These are phyloP conservation scores for Parnassius mnemosyne DNA, from an alignment of 2,888 invertebrate genomes.

Conservation along the genomic window DNA sequence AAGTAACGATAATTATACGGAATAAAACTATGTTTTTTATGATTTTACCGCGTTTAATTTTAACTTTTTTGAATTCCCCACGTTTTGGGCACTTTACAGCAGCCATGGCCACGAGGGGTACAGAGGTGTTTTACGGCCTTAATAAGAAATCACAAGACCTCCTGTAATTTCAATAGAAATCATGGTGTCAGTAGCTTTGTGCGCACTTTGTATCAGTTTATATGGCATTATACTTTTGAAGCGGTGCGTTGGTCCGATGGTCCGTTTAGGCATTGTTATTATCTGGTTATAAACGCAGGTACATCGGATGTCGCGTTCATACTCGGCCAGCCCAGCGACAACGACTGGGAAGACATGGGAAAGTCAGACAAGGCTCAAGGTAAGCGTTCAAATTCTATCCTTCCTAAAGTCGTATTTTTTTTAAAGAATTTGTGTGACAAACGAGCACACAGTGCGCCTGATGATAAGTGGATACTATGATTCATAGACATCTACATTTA, in stretches of 20 bases:
- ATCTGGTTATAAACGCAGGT: slow-evolving; percentile 55
- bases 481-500: no score
- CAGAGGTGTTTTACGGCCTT: no score
- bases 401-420: not conserved
- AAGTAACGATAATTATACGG: no score
- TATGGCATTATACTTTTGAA: slow-evolving; percentile 54
- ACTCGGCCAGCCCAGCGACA: slow-evolving; percentile 35
- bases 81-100: no score
- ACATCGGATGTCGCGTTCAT: slow-evolving; percentile 40
- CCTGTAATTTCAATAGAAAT: not conserved
- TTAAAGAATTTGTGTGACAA: no score
- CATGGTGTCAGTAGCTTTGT: slow-evolving; percentile 4
- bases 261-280: slow-evolving; percentile 42
- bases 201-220: slow-evolving; percentile 32
- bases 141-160: not conserved
- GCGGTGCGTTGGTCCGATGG: slow-evolving; percentile 50
- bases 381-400: slow-evolving; percentile 29
- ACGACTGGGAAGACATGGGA: slow-evolving; percentile 48
- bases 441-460: no score
- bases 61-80: no score
- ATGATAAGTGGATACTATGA: no score
- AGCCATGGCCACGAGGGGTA: no score
- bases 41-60: no score
- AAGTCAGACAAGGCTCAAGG: slow-evolving; percentile 40
- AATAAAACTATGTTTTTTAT: no score